Base-by-base conservation (phyloP, 92 coral and sea anemone species). In the Umimayanthus chanpuru region DNA sequence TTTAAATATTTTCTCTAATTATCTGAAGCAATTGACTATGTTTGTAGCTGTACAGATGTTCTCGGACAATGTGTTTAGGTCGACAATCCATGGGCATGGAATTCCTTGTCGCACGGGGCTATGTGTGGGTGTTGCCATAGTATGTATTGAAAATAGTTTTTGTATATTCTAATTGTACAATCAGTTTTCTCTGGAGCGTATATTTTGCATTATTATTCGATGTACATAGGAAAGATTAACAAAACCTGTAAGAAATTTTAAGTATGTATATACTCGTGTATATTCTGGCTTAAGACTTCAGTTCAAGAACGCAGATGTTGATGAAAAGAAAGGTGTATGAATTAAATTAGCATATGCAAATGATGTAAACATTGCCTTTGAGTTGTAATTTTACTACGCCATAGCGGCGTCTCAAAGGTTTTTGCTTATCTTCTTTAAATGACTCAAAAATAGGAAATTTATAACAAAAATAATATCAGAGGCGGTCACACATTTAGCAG, bases 361-460 rank as follows among this genome's bases (percentile, higher is more conserved):
- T 83, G 43, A 68, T 70, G 87, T 83, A 83, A 83, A 83, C 87
- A 83, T 49, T 83, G 86, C 58, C 74, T 29, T 5, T 23, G 73
- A 56, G 73, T 81, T 64, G 86, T 83, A 83, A 28, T 83, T 41
- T 70, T 83, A 70, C 78, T 83, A 83, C 87, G 87, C 87, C 61
- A 44, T 18, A 74, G 71, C 23, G 68, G 61, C 26, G 25, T 61
- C 15, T 26, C 68, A 61, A 61, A 61, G 68, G 26, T 20, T 61
- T 61, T 61, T 61, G 0, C 68, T 18, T 18, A 7, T 61, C 25
- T 61, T 61, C 15, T 61, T 23, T 16, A 53, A 26, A 9, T 61
- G n/a, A 16, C 8, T 61, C 68, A 18, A 18, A 61, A 61, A 18
- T 23, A 1, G 8, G 26, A 18, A 61, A 7, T 61, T 20, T 61